Percentiles rank a stretch among this genome's conserved stretches.
Conservation (phyloP, 2,888 invertebrate species). For the Cryptophagus acutangulus region DNA sequence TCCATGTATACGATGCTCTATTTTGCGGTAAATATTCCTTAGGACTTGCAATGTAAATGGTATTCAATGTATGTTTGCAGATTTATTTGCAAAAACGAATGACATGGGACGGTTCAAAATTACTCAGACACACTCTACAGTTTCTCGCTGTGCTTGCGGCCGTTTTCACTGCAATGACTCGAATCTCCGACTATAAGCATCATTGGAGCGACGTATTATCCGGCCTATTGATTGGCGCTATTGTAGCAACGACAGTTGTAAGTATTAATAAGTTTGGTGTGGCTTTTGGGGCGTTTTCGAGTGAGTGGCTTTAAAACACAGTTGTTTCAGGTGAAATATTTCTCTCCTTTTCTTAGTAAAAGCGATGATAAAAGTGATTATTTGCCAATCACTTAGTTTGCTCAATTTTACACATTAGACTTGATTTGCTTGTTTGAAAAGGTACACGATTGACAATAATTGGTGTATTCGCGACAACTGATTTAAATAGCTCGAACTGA, state of each 20-base stretch:
- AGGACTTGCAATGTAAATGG: too few species aligned
- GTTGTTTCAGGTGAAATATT: constrained; percentile 1
- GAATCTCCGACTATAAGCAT: constrained; percentile 95
- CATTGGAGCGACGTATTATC: constrained; percentile 96
- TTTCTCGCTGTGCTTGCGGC: constrained; percentile 73
- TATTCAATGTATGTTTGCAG: constrained; percentile 50
- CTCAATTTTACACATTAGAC: not conserved
- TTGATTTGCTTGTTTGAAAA: not conserved
- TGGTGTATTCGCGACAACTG: too few species aligned
- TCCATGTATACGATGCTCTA: constrained; percentile 82
- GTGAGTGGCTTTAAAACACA: not conserved
- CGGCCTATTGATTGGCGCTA: constrained; percentile 68
- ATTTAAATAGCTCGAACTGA: too few species aligned
- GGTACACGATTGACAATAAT: too few species aligned
- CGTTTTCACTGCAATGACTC: constrained; percentile 82
- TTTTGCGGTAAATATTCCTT: constrained; percentile 65
- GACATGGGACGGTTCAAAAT: constrained; percentile 73
- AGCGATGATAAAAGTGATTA: constrained; percentile 1
- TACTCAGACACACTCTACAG: constrained; percentile 82
- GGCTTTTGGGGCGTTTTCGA: not conserved
- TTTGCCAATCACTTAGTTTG: constrained; percentile 2
- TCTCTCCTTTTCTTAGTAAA: not conserved
- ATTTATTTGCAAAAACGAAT: constrained; percentile 84
- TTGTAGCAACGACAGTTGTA: constrained; percentile 66
- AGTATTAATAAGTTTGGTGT: constrained; percentile 42